Conservation (phyloP, 2,113 vertebrate genomes). For the Corvus moneduloides region DNA sequence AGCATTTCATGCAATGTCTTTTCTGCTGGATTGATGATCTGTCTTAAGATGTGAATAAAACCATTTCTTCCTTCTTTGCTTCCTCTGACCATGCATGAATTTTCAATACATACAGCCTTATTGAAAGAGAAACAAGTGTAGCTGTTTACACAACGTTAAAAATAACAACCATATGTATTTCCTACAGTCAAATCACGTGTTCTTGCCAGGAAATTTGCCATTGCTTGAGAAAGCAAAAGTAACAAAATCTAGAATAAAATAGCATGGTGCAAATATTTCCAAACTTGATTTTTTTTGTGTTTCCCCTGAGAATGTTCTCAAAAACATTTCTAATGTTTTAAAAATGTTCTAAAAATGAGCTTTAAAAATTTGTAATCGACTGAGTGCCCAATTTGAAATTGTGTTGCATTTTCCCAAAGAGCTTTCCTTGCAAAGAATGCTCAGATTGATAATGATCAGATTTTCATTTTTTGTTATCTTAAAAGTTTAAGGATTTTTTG, state of each 20-base stretch:
- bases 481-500: not conserved
- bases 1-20: conserved; percentile 83
- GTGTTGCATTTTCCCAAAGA: not conserved
- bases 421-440: not conserved
- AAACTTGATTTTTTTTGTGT: not conserved
- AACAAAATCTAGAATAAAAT: not conserved
- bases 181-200: not conserved
- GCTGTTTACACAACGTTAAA: not conserved
- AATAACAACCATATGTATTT: not conserved
- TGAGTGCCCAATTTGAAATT: not conserved
- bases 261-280: not conserved
- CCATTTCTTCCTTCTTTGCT: conserved; percentile 95
- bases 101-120: conserved; percentile 94
- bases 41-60: conserved; percentile 86
- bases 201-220: not conserved
- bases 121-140: not conserved
- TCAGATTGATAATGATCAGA: not conserved
- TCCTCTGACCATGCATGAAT: conserved; percentile 91
- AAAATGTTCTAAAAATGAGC: not conserved
- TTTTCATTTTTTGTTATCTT: not conserved
- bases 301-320: not conserved
- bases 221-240: not conserved
- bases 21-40: conserved; percentile 85
- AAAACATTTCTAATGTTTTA: not conserved
- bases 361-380: not conserved